These are phyloP conservation scores for Anguilla megastoma DNA, from an alignment of 2,797 vertebrate genomes.

Conservation along the genomic window DNA sequence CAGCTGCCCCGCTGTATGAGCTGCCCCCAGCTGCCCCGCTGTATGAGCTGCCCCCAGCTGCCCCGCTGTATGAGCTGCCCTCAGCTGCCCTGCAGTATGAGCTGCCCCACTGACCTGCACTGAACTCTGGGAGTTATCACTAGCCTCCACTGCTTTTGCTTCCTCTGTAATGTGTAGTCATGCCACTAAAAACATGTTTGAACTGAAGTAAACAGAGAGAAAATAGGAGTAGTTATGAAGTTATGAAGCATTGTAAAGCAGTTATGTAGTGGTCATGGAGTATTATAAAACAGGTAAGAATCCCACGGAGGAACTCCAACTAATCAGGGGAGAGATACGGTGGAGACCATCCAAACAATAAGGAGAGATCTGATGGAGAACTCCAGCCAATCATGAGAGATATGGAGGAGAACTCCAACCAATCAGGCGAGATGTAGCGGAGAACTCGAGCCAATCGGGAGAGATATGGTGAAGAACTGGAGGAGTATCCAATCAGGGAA, in stretches of 20 bases:
- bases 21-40: too few relatives aligned
- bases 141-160: background rate
- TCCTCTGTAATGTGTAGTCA: background rate
- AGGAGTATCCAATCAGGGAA: background rate
- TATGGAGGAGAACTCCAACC: background rate
- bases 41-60: too few relatives aligned
- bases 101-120: background rate
- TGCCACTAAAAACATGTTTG: background rate
- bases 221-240: background rate
- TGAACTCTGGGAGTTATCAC: background rate
- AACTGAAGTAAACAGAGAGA: background rate
- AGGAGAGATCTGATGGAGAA: background rate
- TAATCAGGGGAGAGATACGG: background rate
- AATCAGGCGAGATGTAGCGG: background rate
- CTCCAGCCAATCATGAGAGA: background rate
- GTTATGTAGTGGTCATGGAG: background rate
- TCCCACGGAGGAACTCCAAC: background rate
- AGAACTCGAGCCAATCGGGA: background rate
- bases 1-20: too few relatives aligned
- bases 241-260: background rate
- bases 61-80: too few relatives aligned
- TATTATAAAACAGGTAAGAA: background rate
- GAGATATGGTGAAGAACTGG: slow-evolving; percentile 16
- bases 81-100: too few relatives aligned
- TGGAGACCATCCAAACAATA: background rate